Base-by-base conservation (phyloP, 1,140 invertebrate genomes). In the Drosophila bocqueti region DNA sequence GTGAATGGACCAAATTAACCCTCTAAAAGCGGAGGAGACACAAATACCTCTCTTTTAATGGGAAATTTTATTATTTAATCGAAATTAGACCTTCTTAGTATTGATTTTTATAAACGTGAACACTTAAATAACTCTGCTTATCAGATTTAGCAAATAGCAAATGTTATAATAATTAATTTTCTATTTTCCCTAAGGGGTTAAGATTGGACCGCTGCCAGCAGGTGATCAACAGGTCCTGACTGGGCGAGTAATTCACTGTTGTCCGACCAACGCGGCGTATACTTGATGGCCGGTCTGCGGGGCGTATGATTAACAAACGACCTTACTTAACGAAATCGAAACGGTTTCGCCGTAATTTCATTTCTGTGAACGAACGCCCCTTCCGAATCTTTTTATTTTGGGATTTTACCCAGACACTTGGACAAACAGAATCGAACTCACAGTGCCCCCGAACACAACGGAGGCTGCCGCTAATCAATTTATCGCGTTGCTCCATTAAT, bases 261-360 rank as follows among this genome's bases (percentile, higher is more conserved):
- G 21, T 8, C 21, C 24, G 52, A 58, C 49, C 64, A 82, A 69
- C 72, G 59, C 72, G 58, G 36, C 69, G 69, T 61, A 73, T 68
- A 57, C 64, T 54, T 49, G 24, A 73, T 58, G 38, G n/a, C 34
- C 36, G 58, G 24, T n/a, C 47, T 10, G 4, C 5, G 15, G 24
- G 67, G 55, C 45, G 36, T 60, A 73, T 68, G 65, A 78, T 71
- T 75, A 87, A 84, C 80, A 69, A 61, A 78, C 63, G 84, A 75
- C 50, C 77, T 67, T 50, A 57, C 66, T 24, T 60, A 59, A 43
- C 38, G 42, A 58, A 67, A 63, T 64, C 52, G 57, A 66, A 71
- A 77, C 72, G 64, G 61, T 60, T 72, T 73, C 71, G 40, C 21
- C 52, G 54, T 83, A 65, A 40, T 73, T 87, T 89, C 75, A 52